phyloP scores from a whole-genome alignment of 2,888 invertebrate genomes.

The Rotaria sp. region DNA sequence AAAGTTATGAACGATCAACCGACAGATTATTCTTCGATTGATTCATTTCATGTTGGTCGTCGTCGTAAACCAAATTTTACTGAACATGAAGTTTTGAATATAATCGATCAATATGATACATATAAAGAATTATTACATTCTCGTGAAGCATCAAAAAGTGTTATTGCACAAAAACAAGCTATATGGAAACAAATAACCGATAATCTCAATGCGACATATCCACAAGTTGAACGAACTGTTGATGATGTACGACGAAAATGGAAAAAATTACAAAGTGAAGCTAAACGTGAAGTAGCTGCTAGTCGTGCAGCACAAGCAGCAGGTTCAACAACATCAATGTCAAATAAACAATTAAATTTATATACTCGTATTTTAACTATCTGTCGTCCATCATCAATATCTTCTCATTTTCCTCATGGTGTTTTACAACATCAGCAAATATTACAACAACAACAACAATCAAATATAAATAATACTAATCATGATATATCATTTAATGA shows the following conservation, averaged over 20 bases:
- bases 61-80: slow-evolving; percentile 26
- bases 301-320: background rate
- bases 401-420: background rate
- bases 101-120: slow-evolving; percentile 14
- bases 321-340: background rate
- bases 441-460: background rate
- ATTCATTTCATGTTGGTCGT: slow-evolving; percentile 27
- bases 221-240: slow-evolving; percentile 24
- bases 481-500: background rate
- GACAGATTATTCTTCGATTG: background rate
- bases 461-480: background rate
- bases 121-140: slow-evolving; percentile 25
- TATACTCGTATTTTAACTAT: slow-evolving; percentile 11
- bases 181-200: slow-evolving; percentile 28
- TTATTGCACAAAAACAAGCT: slow-evolving; percentile 28
- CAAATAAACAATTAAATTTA: background rate
- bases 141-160: slow-evolving; percentile 23
- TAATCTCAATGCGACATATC: background rate
- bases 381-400: background rate
- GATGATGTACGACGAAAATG: slow-evolving; percentile 25
- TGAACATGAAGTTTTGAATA: slow-evolving; percentile 22
- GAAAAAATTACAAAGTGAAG: slow-evolving; percentile 29
- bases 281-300: slow-evolving; percentile 12
- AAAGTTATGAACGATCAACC: background rate
- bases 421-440: background rate